Conservation (phyloP, 2,888 invertebrate genomes). For the Margaritifera margaritifera region DNA sequence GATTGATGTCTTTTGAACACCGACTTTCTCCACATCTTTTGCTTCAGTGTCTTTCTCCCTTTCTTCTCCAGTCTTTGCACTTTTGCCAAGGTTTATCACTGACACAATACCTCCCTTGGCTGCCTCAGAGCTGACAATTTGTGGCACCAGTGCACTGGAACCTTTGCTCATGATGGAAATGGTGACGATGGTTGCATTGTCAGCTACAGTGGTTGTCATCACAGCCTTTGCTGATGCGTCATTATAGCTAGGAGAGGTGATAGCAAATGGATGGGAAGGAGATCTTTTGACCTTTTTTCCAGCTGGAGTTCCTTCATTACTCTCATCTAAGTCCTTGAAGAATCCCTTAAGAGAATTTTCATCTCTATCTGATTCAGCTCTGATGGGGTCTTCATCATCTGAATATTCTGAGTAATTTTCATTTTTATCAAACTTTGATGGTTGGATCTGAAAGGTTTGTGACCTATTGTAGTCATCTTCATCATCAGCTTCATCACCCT, state of each 20-base stretch:
- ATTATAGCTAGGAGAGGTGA: constrained; percentile 59
- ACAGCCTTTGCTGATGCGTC: constrained; percentile 57
- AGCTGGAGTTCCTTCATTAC: no score
- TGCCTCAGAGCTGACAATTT: constrained; percentile 29
- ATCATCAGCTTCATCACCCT: no score
- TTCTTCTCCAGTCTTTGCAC: background rate
- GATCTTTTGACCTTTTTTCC: no score
- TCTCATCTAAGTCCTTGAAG: no score
- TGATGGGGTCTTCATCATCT: no score
- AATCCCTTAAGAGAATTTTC: no score
- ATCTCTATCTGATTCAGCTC: no score
- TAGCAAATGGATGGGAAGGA: constrained; percentile 35
- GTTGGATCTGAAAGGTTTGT: no score
- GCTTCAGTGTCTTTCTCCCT: constrained; percentile 10
- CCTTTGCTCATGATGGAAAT: constrained; percentile 59
- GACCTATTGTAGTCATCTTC: no score
- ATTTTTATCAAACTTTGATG: no score
- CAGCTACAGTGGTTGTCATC: constrained; percentile 56
- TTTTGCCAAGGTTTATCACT: constrained; percentile 23
- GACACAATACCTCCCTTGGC: constrained; percentile 41
- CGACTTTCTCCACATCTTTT: constrained; percentile 10
- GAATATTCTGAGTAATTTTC: no score
- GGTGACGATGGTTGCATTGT: constrained; percentile 55
- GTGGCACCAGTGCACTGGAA: constrained; percentile 28
- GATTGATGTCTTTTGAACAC: constrained; percentile 22